phyloP scores from a whole-genome alignment of 1,140 invertebrate genomes.

The Sinonovacula constricta region DNA sequence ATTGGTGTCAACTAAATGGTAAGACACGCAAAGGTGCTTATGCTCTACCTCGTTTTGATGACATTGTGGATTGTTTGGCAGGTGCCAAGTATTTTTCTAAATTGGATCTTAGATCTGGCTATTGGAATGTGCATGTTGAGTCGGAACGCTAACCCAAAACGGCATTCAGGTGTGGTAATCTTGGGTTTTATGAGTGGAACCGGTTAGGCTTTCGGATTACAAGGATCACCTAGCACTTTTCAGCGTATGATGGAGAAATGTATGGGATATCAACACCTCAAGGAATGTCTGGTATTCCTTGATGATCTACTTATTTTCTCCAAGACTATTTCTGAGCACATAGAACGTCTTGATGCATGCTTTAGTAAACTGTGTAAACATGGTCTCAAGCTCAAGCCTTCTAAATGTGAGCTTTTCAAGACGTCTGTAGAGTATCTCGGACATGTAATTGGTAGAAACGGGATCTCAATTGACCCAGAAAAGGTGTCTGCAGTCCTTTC shows the following conservation, averaged over 20 bases:
- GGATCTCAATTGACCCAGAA: too few relatives aligned
- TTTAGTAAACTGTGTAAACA: too few relatives aligned
- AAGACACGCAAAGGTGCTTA: too few relatives aligned
- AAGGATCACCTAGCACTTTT: constrained; percentile 42
- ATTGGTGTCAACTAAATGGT: constrained; percentile 6
- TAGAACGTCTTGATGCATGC: too few relatives aligned
- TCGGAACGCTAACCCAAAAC: constrained; percentile 50
- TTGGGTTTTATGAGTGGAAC: constrained; percentile 31
- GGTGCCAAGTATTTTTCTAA: too few relatives aligned
- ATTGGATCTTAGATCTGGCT: too few relatives aligned
- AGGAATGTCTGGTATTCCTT: constrained; percentile 29
- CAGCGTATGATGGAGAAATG: constrained; percentile 47
- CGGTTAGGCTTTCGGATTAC: constrained; percentile 26
- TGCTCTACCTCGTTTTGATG: constrained; percentile 15
- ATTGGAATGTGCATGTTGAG: too few relatives aligned
- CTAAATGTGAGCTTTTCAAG: too few relatives aligned
- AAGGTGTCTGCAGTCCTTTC: not conserved
- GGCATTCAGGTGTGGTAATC: constrained; percentile 20
- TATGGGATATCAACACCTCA: constrained; percentile 18
- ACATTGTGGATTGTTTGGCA: too few relatives aligned
- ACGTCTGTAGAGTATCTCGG: too few relatives aligned
- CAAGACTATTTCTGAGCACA: not conserved
- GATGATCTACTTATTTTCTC: constrained; percentile 9
- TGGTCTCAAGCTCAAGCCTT: too few relatives aligned
- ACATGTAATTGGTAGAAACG: too few relatives aligned